These are phyloP conservation scores for Centrocercus urophasianus DNA, from an alignment of 2,113 vertebrate species.

Conservation along the genomic window DNA sequence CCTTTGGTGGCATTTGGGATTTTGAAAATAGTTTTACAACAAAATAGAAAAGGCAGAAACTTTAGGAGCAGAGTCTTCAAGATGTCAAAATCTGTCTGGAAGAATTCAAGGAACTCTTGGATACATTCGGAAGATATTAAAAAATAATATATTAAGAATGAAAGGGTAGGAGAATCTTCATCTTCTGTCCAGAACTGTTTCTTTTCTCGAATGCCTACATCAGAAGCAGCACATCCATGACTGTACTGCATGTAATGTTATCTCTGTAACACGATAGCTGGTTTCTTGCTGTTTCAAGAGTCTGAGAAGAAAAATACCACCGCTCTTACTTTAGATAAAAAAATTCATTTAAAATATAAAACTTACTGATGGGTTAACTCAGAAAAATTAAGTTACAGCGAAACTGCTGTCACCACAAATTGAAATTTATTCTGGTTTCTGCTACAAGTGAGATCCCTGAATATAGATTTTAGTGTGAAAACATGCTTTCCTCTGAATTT, in stretches of 20 bases:
- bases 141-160: neutral
- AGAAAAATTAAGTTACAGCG: conserved; percentile 5
- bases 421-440: conserved; percentile 5
- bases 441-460: neutral
- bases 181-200: neutral
- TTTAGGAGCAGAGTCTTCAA: neutral
- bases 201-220: neutral
- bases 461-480: neutral
- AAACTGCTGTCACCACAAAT: conserved; percentile 11
- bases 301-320: neutral
- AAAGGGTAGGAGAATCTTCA: neutral
- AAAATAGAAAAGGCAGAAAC: neutral
- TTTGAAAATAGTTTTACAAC: conserved; percentile 20
- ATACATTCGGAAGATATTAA: neutral
- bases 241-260: neutral
- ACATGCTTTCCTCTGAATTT: neutral
- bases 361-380: neutral
- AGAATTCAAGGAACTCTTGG: neutral
- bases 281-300: neutral
- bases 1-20: neutral
- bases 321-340: neutral
- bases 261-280: neutral
- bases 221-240: neutral
- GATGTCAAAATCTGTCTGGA: conserved; percentile 6
- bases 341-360: neutral